Evolutionary conservation across 2,888 invertebrate species (phyloP).

Genomic region (Mythimna albipuncta): DNA sequence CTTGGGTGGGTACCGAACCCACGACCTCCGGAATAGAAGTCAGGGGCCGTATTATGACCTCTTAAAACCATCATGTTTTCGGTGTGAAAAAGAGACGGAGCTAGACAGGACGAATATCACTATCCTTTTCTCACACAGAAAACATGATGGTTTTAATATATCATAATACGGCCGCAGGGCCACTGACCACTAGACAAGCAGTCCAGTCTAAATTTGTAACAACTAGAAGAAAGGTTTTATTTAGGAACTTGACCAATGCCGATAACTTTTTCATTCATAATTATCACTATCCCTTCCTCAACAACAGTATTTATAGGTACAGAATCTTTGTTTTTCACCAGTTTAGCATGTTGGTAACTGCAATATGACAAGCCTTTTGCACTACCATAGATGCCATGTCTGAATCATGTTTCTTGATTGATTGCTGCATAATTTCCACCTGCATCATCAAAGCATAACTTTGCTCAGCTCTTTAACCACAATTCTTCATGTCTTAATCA

Average conservation of each 20-base stretch:
- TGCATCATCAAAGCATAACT: constrained; percentile 19
- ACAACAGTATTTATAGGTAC: too few relatives aligned
- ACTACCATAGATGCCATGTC: neutral
- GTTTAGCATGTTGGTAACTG: neutral
- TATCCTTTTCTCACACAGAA: too few relatives aligned
- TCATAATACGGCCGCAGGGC: too few relatives aligned
- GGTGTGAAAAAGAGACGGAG: too few relatives aligned
- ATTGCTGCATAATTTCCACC: constrained; percentile 26
- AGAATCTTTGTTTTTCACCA: neutral
- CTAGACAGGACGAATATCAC: too few relatives aligned
- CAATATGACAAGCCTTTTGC: neutral
- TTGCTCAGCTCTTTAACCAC: constrained; percentile 12
- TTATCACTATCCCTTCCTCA: neutral
- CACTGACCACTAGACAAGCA: too few relatives aligned
- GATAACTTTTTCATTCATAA: neutral
- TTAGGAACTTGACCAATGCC: neutral
- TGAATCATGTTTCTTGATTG: constrained; percentile 2
- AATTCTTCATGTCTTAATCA: constrained; percentile 42
- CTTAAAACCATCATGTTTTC: too few relatives aligned
- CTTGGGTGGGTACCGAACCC: too few relatives aligned
- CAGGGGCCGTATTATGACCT: too few relatives aligned
- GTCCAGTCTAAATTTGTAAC: too few relatives aligned
- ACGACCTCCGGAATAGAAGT: too few relatives aligned
- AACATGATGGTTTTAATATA: too few relatives aligned
- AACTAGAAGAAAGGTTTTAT: neutral